Base-by-base conservation (phyloP, 2,888 invertebrate genomes). In the Tyria jacobaeae region DNA sequence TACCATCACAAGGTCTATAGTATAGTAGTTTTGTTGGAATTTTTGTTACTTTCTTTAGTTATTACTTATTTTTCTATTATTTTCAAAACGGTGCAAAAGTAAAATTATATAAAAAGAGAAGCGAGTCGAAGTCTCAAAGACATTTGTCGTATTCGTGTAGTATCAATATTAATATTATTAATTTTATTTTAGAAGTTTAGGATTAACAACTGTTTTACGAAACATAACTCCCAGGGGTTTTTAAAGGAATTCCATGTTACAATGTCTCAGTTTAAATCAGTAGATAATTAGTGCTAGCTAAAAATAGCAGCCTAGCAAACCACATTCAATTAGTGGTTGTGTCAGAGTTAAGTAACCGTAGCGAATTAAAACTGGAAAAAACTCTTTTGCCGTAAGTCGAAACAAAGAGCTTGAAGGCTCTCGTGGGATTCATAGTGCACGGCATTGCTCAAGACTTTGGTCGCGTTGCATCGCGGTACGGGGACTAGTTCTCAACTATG, bases 391-490 rank as follows among this genome's bases (percentile, higher is more conserved):
- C 75, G 67, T 62, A 63, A 62, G 75, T 77, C 72, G 76, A 82
- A 85, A 88, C 87, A 89, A 88, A 89, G 86, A 85, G 78, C 81
- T 82, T 81, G 85, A 89, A 89, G 88, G 88, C 82, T 83, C 76
- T 84, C 80, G 80, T 80, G 81, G 80, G 84, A 86, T 86, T 85
- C 83, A 76, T 79, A 73, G 80, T 68, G 79, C 76, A 71, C 69
- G 71, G 73, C 74, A 78, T 89, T 88, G 83, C 89, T 78, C 80
- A 89, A 87, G 84, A 79, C 78, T 83, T 89, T 82, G 86, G 85
- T 87, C 78, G 82, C 60, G 76, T 83, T 84, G 83, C 81, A 78
- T 78, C 75, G 81, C 75, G 60, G 61, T 63, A 63, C 50, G 59
- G 62, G 68, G 72, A 58, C 52, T 64, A 41, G 41, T 60, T 58